Evolutionary conservation across 2,113 vertebrate genomes (phyloP).

Genomic region (Platysteira castanea): DNA sequence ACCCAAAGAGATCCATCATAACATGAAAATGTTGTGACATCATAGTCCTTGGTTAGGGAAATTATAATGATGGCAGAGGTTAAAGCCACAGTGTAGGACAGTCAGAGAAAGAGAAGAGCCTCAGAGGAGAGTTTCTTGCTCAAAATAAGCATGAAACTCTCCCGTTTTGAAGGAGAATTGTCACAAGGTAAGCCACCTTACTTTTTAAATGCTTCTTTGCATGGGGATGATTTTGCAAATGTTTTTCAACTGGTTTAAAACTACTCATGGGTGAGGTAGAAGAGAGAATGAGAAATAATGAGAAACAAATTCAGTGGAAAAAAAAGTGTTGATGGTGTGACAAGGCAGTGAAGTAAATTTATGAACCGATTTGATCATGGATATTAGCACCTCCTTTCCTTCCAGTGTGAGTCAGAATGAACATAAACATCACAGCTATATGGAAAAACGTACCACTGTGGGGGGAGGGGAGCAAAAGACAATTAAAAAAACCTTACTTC

Average conservation of each 20-base stretch:
- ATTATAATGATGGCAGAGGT: constrained; percentile 45
- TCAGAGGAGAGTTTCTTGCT: not conserved
- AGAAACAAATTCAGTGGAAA: constrained; percentile 64
- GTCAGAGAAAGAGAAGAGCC: not conserved
- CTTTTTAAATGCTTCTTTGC: not conserved
- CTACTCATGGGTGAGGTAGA: not conserved
- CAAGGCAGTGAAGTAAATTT: constrained; percentile 60
- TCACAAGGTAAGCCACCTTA: not conserved
- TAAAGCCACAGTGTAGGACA: constrained; percentile 37
- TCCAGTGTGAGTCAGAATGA: constrained; percentile 47
- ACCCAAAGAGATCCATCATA: constrained; percentile 30
- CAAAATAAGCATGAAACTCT: not conserved
- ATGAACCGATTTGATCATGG: constrained; percentile 64
- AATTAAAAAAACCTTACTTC: fast-evolving
- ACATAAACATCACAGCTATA: constrained; percentile 23
- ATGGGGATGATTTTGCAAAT: not conserved
- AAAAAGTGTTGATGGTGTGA: constrained; percentile 55
- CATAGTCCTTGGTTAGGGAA: constrained; percentile 47
- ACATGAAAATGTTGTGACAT: constrained; percentile 56
- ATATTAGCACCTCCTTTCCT: constrained; percentile 64
- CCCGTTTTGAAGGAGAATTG: not conserved
- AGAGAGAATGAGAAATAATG: constrained; percentile 33
- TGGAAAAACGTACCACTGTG: not conserved
- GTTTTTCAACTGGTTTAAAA: not conserved
- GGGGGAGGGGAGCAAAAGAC: not conserved